These are phyloP conservation scores for Grantiella picta DNA, from an alignment of 2,113 vertebrate genomes.

Conservation along the genomic window DNA sequence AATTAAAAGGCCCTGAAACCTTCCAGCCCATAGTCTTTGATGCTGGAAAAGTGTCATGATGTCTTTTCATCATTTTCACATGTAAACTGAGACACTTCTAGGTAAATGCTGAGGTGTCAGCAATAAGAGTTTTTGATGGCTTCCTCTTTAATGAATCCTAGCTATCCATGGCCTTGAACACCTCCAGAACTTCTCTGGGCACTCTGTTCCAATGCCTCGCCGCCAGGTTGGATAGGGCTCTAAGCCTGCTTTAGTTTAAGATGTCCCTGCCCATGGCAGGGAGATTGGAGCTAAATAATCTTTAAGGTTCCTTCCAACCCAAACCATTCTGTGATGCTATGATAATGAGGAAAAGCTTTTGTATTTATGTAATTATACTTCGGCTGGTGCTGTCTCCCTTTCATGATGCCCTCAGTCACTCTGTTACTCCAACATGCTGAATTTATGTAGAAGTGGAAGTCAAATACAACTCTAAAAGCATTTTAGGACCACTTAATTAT, in stretches of 20 bases:
- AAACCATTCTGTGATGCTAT: neutral
- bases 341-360: neutral
- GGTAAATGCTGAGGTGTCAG: neutral
- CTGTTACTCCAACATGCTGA: neutral
- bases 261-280: neutral
- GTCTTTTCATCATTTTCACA: neutral
- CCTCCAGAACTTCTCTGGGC: too few relatives aligned
- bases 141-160: neutral
- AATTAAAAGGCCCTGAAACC: neutral
- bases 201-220: too few relatives aligned
- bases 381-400: neutral
- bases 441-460: neutral
- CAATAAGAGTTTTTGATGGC: neutral
- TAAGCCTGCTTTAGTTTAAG: neutral
- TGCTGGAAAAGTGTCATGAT: neutral
- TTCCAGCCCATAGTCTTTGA: neutral
- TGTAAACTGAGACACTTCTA: neutral
- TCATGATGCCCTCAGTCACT: neutral
- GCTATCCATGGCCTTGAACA: too few relatives aligned
- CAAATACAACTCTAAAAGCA: neutral
- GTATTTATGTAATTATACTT: neutral
- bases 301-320: neutral
- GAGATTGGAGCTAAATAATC: neutral
- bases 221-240: neutral
- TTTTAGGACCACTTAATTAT: constrained; percentile 22